Conservation (phyloP, 2,797 vertebrate species). For the Acanthiza pusilla region DNA sequence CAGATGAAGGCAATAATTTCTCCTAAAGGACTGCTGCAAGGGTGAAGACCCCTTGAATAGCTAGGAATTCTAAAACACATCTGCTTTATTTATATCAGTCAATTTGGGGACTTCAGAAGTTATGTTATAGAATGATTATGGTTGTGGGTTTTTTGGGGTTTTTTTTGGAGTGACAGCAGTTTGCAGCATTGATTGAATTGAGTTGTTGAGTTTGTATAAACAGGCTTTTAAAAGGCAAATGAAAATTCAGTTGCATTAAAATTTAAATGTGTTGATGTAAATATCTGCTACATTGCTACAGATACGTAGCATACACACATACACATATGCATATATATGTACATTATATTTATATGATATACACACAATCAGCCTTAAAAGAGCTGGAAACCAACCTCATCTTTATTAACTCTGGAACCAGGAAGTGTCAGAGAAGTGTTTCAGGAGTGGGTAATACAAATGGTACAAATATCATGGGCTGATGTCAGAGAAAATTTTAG, state of each 20-base stretch:
- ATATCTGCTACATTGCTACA: not conserved
- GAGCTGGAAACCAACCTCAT: not conserved
- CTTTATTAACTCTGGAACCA: not conserved
- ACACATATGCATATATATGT: accelerated
- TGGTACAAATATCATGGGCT: not conserved
- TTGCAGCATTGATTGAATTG: not conserved
- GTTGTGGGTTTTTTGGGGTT: not conserved
- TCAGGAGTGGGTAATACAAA: not conserved
- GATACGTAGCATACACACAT: not conserved
- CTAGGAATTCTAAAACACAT: not conserved
- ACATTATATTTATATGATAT: too few relatives aligned
- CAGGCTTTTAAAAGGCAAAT: not conserved
- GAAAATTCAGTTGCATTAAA: not conserved
- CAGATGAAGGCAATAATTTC: not conserved
- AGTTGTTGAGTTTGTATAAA: not conserved
- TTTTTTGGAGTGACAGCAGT: not conserved
- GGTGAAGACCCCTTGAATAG: not conserved
- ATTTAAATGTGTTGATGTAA: not conserved
- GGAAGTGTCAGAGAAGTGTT: not conserved
- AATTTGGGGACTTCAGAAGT: not conserved
- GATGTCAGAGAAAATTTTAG: not conserved
- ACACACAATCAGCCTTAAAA: not conserved
- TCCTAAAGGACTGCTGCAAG: not conserved
- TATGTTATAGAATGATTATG: not conserved
- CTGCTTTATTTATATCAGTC: not conserved